These are phyloP conservation scores for Calidris pygmaea DNA, from an alignment of 2,113 vertebrate genomes.

Conservation along the genomic window DNA sequence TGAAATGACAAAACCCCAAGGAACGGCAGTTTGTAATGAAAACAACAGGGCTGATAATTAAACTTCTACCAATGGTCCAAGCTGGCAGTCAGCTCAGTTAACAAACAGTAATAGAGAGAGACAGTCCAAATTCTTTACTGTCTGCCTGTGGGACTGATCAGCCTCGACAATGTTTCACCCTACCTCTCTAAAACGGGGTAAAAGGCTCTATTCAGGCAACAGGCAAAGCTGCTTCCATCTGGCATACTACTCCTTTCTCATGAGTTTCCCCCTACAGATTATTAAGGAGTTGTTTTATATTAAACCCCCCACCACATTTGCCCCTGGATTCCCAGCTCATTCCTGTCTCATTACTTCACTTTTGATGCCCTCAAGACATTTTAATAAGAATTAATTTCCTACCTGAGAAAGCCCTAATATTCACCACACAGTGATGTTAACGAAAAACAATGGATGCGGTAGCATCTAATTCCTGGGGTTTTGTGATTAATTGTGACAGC, in stretches of 20 bases:
- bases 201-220: background rate
- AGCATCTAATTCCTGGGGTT: background rate
- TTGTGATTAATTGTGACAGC: background rate
- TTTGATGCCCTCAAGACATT: background rate
- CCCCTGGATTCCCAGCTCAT: background rate
- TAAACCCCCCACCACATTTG: background rate
- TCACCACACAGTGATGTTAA: background rate
- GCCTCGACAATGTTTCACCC: background rate
- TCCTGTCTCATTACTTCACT: background rate
- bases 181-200: background rate
- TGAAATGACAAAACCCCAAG: background rate
- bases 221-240: background rate
- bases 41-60: conserved; percentile 12
- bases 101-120: background rate
- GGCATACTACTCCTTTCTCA: background rate
- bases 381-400: background rate
- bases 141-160: background rate
- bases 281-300: background rate
- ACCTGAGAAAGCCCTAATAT: background rate
- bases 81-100: background rate
- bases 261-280: background rate
- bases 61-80: background rate
- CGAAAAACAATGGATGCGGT: background rate
- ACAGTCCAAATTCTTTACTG: background rate
- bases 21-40: background rate